These are phyloP conservation scores for Periophthalmus magnuspinnatus DNA, from an alignment of 2,797 vertebrate genomes.

Conservation along the genomic window DNA sequence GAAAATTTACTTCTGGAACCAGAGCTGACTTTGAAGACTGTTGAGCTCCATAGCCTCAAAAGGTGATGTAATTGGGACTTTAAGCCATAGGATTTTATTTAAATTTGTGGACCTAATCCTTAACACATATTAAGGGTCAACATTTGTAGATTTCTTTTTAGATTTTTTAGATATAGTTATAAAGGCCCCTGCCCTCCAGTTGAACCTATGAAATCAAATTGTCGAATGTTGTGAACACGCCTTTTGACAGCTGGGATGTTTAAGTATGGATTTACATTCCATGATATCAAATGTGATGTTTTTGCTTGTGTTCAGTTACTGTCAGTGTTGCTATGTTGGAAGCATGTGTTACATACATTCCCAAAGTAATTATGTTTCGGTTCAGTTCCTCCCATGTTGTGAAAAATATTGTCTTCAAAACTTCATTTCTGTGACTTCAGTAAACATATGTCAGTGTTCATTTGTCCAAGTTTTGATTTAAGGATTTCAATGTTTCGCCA, in stretches of 20 bases:
- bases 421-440: conserved; percentile 13
- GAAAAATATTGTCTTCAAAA: conserved; percentile 13
- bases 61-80: no score
- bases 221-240: background rate
- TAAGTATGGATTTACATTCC: conserved; percentile 20
- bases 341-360: conserved; percentile 38
- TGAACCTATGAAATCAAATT: background rate
- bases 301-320: conserved; percentile 38
- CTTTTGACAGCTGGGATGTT: conserved; percentile 23
- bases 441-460: conserved; percentile 17
- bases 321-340: conserved; percentile 37
- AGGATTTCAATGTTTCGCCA: background rate
- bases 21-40: no score
- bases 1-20: no score
- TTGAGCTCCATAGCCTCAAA: no score
- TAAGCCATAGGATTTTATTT: no score
- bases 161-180: background rate
- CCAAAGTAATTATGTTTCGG: conserved; percentile 4
- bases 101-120: background rate
- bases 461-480: conserved; percentile 9
- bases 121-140: background rate
- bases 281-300: conserved; percentile 27
- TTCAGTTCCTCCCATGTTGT: background rate
- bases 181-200: background rate
- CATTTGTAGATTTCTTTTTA: background rate